Conservation (phyloP, 2,797 vertebrate species). For the Sebastes hubbsi region DNA sequence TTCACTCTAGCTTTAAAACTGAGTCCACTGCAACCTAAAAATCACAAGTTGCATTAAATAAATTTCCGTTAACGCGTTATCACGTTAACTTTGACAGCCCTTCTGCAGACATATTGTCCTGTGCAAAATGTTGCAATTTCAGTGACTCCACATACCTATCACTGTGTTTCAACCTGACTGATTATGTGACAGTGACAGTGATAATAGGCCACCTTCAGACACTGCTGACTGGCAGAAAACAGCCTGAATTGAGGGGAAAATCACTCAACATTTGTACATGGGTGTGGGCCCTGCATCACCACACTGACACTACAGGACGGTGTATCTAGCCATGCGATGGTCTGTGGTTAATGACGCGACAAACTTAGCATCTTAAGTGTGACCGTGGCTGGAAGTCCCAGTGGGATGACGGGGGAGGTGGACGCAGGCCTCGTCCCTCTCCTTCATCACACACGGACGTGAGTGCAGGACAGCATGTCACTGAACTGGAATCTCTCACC, state of each 20-base stretch:
- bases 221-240: neutral
- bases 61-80: too few species aligned
- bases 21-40: too few species aligned
- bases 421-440: slow-evolving; percentile 38
- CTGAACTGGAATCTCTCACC: slow-evolving; percentile 42
- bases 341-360: slow-evolving; percentile 63
- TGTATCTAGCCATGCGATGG: slow-evolving; percentile 16
- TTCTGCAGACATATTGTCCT: neutral
- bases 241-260: neutral
- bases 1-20: too few species aligned
- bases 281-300: slow-evolving; percentile 26
- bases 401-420: slow-evolving; percentile 30
- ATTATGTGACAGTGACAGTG: slow-evolving; percentile 12
- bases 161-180: slow-evolving; percentile 1
- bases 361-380: slow-evolving; percentile 76
- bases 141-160: neutral
- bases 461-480: slow-evolving; percentile 52
- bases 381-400: slow-evolving; percentile 68
- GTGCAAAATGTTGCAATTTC: neutral
- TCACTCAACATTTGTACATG: neutral
- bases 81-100: too few species aligned
- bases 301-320: slow-evolving; percentile 33
- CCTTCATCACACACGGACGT: slow-evolving; percentile 42
- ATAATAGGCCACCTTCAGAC: slow-evolving; percentile 9
- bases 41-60: too few species aligned